Evolutionary conservation across 1,140 invertebrate genomes (phyloP), one percentile per base, ranked within the genome.

Genomic region (Zaprionus africanus): DNA sequence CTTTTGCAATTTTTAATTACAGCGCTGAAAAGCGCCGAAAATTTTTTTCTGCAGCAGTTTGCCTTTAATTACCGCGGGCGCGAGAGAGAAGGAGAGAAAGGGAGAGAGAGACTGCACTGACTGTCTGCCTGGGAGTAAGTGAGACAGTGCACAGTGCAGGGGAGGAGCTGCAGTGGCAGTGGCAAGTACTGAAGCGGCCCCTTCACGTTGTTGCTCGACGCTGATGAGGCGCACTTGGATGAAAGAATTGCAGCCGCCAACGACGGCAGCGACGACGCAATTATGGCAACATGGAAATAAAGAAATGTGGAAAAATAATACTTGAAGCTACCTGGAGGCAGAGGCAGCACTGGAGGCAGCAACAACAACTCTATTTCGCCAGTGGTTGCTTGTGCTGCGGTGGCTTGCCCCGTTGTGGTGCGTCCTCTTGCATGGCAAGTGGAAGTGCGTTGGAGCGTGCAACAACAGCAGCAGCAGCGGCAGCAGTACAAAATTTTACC

Each of bases 1-100:
- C 84, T 87, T 87, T 87, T 88, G 81, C 81, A 76, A 84, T 87
- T 87, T 87, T 87, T 87, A 87, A 87, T 87, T 87, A 87, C 84
- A 84, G 81, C 84, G 70, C 84, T 84, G 81, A 87, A 87, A 87
- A 87, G 83, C 83, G 80, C 84, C 84, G 74, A 87, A 87, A 87
- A 80, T 80, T 75, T 88, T 78, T 56, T 65, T 61, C 54, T 38
- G 71, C 84, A 81, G 83, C 41, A 9, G n/a, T 17, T 78, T 84
- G 79, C 81, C 84, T 84, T 87, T 87, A 87, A 87, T 87, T 87
- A 87, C 84, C 84, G 84, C 84, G 67, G 65, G 75, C 79, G 17
- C 36, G 54, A 6, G 2, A 11, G 28, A 22, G 4, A 17, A 4
- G 28, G 9, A 11, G 46, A 22, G 6, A 22, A 3, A 28, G 28